phyloP scores from a whole-genome alignment of 2,888 invertebrate species.

The Folsomia manolachei region DNA sequence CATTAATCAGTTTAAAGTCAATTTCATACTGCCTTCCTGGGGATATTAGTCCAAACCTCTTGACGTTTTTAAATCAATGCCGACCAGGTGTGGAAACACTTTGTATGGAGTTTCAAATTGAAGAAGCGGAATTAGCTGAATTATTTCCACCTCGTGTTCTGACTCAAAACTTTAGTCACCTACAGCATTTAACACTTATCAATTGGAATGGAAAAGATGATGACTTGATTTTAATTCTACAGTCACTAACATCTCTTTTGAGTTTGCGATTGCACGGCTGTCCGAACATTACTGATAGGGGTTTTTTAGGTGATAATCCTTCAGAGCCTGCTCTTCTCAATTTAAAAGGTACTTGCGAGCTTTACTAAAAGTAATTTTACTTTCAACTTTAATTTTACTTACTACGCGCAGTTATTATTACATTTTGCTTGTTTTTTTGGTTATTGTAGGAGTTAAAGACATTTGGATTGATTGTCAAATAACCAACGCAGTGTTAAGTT shows the following conservation, averaged over 20 bases:
- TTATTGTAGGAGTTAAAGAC: background rate
- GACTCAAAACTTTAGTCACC: background rate
- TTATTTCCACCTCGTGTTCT: background rate
- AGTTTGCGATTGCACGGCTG: background rate
- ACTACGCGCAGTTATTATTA: no score
- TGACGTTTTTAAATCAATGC: background rate
- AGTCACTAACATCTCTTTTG: background rate
- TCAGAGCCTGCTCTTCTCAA: background rate
- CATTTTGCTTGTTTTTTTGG: no score
- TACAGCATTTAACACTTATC: background rate
- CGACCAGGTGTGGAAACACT: background rate
- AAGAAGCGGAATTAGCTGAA: background rate
- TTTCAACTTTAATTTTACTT: no score
- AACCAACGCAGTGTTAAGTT: background rate
- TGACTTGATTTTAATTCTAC: background rate
- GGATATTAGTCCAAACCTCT: background rate
- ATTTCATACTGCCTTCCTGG: background rate
- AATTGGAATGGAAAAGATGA: constrained; percentile 11
- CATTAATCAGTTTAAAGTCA: background rate
- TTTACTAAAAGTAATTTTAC: no score
- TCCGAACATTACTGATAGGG: background rate
- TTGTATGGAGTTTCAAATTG: constrained; percentile 8
- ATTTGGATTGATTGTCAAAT: constrained; percentile 8
- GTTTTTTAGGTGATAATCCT: background rate
- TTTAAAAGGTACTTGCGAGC: background rate